Conservation (phyloP, 1,140 invertebrate genomes). For the Platorchestia sp. region DNA sequence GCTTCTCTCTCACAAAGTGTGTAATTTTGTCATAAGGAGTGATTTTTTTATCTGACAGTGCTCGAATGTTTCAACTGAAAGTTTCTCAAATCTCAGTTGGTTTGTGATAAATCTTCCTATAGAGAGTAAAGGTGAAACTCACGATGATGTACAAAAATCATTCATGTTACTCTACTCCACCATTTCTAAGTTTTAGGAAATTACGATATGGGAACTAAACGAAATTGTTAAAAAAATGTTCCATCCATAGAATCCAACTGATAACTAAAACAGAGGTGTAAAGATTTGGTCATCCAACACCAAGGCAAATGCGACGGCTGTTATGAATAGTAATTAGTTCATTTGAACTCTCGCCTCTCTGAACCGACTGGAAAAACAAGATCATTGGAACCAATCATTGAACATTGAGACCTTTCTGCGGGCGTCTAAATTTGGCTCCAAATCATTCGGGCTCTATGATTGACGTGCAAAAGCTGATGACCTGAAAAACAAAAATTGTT, state of each 20-base stretch:
- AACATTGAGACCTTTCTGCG: not conserved
- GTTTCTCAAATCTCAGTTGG: too few relatives aligned
- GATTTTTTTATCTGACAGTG: too few relatives aligned
- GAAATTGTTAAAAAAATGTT: too few relatives aligned
- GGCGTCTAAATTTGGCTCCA: not conserved
- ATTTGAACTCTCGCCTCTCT: not conserved
- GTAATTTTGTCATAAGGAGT: too few relatives aligned
- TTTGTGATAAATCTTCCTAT: too few relatives aligned
- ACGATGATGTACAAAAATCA: too few relatives aligned
- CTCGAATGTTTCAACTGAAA: too few relatives aligned
- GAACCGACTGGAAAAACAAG: not conserved
- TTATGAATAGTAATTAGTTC: not conserved
- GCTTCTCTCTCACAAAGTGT: too few relatives aligned
- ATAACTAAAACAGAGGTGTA: not conserved
- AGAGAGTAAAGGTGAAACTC: too few relatives aligned
- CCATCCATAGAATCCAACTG: not conserved
- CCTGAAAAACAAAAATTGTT: not conserved
- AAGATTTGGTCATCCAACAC: not conserved
- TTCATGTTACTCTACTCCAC: too few relatives aligned
- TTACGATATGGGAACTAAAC: too few relatives aligned
- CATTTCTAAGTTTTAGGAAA: too few relatives aligned
- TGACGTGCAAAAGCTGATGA: not conserved
- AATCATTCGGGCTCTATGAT: not conserved
- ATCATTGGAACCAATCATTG: not conserved
- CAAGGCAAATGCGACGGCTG: not conserved